A percentile compares a stretch with the other conserved stretches of the same genome.
These are phyloP conservation scores for Oscheius sp. DNA, from an alignment of 2,888 invertebrate species.

Conservation along the genomic window DNA sequence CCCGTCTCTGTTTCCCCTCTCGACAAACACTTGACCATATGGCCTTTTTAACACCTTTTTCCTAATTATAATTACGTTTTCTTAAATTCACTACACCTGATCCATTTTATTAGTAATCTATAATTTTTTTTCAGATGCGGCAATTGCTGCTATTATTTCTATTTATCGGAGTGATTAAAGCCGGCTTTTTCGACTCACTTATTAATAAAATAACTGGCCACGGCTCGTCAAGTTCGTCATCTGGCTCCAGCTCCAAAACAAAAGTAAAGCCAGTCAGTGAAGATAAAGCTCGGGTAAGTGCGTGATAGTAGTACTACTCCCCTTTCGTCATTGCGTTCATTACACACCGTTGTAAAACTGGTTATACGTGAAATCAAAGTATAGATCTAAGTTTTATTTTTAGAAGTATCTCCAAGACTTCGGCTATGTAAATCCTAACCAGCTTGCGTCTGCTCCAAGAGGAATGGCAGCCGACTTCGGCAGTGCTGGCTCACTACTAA, in stretches of 20 bases:
- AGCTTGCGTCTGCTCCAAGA: constrained; percentile 39
- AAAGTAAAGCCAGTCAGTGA: constrained; percentile 54
- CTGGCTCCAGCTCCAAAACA: constrained; percentile 32
- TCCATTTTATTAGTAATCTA: not conserved
- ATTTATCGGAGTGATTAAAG: constrained; percentile 16
- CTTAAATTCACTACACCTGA: not conserved
- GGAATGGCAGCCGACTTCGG: constrained; percentile 63
- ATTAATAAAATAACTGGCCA: constrained; percentile 33
- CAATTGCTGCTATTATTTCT: constrained; percentile 20
- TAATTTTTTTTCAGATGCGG: constrained; percentile 21
- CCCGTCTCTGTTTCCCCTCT: constrained; percentile 19
- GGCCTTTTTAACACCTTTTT: not conserved
- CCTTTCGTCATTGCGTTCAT: not conserved
- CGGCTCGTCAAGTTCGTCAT: constrained; percentile 33
- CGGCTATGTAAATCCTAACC: constrained; percentile 67
- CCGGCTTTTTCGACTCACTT: constrained; percentile 43
- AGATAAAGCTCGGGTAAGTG: constrained; percentile 65
- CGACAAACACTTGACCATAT: constrained; percentile 1
- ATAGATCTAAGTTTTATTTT: constrained; percentile 10
- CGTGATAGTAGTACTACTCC: no score
- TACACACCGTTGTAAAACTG: not conserved
- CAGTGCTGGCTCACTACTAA: constrained; percentile 50
- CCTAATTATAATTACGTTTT: not conserved
- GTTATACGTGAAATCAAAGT: no score
- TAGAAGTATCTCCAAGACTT: constrained; percentile 70